phyloP scores from a whole-genome alignment of 1,140 invertebrate genomes.

The Potamilus streckersoni region DNA sequence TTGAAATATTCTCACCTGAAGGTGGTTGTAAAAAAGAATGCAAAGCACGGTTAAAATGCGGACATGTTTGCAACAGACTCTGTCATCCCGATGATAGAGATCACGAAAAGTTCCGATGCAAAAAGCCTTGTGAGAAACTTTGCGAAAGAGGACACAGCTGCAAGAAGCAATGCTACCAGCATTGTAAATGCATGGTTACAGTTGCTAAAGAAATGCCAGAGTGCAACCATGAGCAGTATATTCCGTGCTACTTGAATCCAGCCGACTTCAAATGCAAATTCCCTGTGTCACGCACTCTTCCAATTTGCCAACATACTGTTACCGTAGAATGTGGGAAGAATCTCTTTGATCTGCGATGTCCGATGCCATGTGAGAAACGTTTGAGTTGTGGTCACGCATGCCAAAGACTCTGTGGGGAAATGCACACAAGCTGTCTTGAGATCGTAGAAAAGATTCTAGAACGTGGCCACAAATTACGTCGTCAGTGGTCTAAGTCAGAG shows the following conservation, averaged over 20 bases:
- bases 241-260: conserved; percentile 37
- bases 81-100: conserved; percentile 49
- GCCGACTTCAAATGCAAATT: conserved; percentile 17
- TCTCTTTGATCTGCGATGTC: conserved; percentile 1
- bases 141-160: conserved; percentile 70
- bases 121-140: conserved; percentile 50
- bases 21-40: conserved; percentile 62
- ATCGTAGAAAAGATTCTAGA: not conserved
- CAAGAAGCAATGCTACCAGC: conserved; percentile 23
- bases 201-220: conserved; percentile 23
- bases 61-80: conserved; percentile 46
- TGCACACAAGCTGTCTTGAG: not conserved
- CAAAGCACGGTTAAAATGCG: conserved; percentile 48
- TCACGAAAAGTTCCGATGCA: conserved; percentile 42
- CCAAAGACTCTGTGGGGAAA: not conserved
- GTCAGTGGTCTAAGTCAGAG: conserved; percentile 37
- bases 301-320: conserved; percentile 24
- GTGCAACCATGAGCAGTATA: conserved; percentile 36
- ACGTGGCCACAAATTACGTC: conserved; percentile 52
- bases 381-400: conserved; percentile 4
- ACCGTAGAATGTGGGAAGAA: conserved; percentile 23
- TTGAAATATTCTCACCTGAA: conserved; percentile 50
- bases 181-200: conserved; percentile 2
- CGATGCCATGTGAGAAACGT: not conserved
- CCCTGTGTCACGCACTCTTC: conserved; percentile 15